phyloP scores from a whole-genome alignment of 1,140 invertebrate species.

The Drosophila serrata region DNA sequence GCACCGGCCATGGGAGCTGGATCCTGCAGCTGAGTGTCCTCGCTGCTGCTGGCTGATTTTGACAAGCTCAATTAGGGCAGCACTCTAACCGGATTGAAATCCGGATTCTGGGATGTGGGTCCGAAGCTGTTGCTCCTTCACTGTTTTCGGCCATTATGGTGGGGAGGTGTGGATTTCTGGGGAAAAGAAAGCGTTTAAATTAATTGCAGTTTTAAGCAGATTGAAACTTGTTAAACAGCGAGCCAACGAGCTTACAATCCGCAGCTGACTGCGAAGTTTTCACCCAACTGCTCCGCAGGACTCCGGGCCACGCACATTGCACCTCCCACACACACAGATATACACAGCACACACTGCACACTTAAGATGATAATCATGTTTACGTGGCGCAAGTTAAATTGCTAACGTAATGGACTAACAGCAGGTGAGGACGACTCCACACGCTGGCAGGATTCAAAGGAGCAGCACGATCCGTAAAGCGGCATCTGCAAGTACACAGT shows the following conservation, averaged over 20 bases:
- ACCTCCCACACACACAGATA: conserved; percentile 15
- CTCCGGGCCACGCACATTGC: conserved; percentile 32
- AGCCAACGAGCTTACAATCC: conserved; percentile 43
- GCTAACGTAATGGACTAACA: conserved; percentile 83
- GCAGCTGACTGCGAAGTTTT: conserved; percentile 51
- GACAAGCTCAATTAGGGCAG: conserved; percentile 76
- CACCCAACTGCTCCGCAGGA: conserved; percentile 36
- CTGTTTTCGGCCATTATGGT: conserved; percentile 51
- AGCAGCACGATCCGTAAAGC: conserved; percentile 21
- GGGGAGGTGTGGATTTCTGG: neutral
- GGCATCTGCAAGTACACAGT: conserved; percentile 1
- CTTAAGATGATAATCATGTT: conserved; percentile 84
- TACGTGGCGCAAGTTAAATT: conserved; percentile 83
- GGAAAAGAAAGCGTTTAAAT: conserved; percentile 63
- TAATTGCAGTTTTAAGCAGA: conserved; percentile 81
- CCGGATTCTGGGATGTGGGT: conserved; percentile 24
- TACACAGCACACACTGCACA: conserved; percentile 65
- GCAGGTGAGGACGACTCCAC: conserved; percentile 60
- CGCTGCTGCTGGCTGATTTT: conserved; percentile 49
- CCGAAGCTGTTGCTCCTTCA: conserved; percentile 18
- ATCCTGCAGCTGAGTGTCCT: conserved; percentile 26
- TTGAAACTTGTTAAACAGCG: conserved; percentile 72
- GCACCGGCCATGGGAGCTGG: neutral
- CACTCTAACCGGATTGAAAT: conserved; percentile 51
- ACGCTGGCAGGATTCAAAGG: conserved; percentile 31